Evolutionary conservation across 2,113 vertebrate genomes (phyloP).

Genomic region (Atrichornis clamosus): DNA sequence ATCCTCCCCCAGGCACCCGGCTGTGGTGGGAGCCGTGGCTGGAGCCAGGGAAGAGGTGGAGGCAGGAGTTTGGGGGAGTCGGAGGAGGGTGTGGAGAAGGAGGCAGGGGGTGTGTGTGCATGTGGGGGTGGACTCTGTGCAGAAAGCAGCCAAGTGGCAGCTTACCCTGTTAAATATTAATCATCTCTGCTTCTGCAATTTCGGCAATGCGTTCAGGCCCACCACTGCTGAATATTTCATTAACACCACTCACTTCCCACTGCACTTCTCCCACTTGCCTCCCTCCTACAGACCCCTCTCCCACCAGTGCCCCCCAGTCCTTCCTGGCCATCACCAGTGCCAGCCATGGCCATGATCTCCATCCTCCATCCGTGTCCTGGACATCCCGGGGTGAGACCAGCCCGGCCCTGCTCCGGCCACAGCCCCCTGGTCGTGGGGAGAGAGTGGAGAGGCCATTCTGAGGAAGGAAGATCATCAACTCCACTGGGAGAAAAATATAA

Average conservation of each 20-base stretch:
- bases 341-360: background rate
- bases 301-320: background rate
- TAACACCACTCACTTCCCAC: slow-evolving; percentile 68
- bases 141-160: slow-evolving; percentile 74
- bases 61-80: background rate
- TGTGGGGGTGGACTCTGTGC: slow-evolving; percentile 39
- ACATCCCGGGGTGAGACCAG: background rate
- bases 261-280: slow-evolving; percentile 60
- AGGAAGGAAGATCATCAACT: background rate
- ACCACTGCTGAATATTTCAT: slow-evolving; percentile 79
- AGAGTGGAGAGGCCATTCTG: background rate
- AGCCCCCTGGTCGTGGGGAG: accelerated
- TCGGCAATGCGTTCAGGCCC: slow-evolving; percentile 70
- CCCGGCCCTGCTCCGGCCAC: background rate
- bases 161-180: slow-evolving; percentile 77
- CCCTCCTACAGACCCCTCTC: background rate
- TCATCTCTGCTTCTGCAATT: slow-evolving; percentile 75
- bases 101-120: background rate
- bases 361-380: background rate
- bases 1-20: background rate
- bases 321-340: background rate
- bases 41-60: background rate
- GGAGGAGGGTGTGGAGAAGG: background rate
- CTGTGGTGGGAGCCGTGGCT: background rate
- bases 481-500: background rate